phyloP scores from a whole-genome alignment of 2,888 invertebrate genomes.

The Cataglyphis albicans region DNA sequence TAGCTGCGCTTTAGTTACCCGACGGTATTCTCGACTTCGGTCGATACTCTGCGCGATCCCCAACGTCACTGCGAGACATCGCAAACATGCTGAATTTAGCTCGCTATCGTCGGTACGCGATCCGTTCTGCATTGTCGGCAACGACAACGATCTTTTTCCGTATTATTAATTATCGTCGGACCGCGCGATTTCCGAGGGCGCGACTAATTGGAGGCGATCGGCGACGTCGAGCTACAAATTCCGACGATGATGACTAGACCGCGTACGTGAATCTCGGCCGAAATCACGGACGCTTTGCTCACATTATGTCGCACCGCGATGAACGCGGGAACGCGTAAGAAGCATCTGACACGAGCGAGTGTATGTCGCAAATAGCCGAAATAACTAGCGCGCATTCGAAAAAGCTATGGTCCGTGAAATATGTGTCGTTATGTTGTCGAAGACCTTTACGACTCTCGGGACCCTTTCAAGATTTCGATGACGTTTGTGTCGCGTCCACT shows the following conservation, averaged over 20 bases:
- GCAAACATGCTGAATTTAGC: constrained; percentile 44
- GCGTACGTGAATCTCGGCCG: constrained; percentile 10
- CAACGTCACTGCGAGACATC: constrained; percentile 36
- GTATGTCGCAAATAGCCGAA: constrained; percentile 69
- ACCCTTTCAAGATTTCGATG: constrained; percentile 57
- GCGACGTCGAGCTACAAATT: constrained; percentile 59
- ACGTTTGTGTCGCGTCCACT: constrained; percentile 32
- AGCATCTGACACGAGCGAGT: constrained; percentile 61
- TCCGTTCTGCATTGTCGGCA: constrained; percentile 49
- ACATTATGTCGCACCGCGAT: constrained; percentile 47
- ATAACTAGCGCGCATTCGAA: constrained; percentile 69
- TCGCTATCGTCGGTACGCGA: constrained; percentile 41
- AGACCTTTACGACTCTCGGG: constrained; percentile 57
- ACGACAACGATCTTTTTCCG: constrained; percentile 44
- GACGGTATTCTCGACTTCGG: constrained; percentile 40
- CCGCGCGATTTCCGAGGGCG: constrained; percentile 45
- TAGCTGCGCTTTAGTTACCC: constrained; percentile 24
- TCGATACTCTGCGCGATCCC: constrained; percentile 33
- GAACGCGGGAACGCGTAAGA: too few relatives aligned
- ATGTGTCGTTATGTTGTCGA: constrained; percentile 71
- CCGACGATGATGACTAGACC: constrained; percentile 41
- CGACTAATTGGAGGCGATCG: constrained; percentile 50
- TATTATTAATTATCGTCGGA: constrained; percentile 46
- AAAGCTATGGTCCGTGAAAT: constrained; percentile 66
- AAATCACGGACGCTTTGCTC: constrained; percentile 60